Base-by-base conservation (phyloP, 2,888 invertebrate genomes). In the Helicoverpa assulta region DNA sequence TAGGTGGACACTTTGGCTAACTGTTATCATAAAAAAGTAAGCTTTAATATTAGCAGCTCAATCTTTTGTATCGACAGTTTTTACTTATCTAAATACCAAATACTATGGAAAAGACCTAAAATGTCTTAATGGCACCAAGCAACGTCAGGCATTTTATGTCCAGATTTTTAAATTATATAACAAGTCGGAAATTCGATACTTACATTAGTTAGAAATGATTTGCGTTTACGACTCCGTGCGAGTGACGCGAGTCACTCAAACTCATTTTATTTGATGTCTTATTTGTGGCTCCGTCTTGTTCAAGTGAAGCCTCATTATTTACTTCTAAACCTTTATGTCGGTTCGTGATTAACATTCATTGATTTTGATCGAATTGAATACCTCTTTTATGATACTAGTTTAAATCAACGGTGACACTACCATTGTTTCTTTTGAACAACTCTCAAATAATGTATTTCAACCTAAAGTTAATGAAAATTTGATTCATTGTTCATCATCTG, bases 241-340 rank as follows among this genome's bases (percentile, higher is more conserved):
- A 80, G 85, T 82, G 85, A 78, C 84, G 79, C 77, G 72, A 73
- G 70, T 69, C 84, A 82, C 86, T 86, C 84, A 82, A 76, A 65
- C 64, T 19, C 65, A 66, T 77, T 85, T 85, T 80, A 84, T 78
- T 82, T 82, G 86, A 89, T 86, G 86, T 89, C 89, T 90, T 89
- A 88, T 89, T 91, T 88, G 70, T 73, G 64, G 55, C 82, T 83
- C 80, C 21, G 61, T 87, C 88, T 89, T 88, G 87, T 89, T 90
- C 88, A 81, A 71, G 70, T 50, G 66, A 47, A 7, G 55, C 59
- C 67, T 71, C 67, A 67, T 76, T 81, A 80, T 83, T 80, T 60
- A 75, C 84, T 74, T 75, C 81, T 77, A 73, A 70, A 73, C 52
- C 52, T 74, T 83, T 67, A 64, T 69, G 65, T 60, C 58, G 43